These are phyloP conservation scores for Pentamera pediparva DNA, from an alignment of 53 echinoderm and acorn worm genomes.

Conservation along the genomic window DNA sequence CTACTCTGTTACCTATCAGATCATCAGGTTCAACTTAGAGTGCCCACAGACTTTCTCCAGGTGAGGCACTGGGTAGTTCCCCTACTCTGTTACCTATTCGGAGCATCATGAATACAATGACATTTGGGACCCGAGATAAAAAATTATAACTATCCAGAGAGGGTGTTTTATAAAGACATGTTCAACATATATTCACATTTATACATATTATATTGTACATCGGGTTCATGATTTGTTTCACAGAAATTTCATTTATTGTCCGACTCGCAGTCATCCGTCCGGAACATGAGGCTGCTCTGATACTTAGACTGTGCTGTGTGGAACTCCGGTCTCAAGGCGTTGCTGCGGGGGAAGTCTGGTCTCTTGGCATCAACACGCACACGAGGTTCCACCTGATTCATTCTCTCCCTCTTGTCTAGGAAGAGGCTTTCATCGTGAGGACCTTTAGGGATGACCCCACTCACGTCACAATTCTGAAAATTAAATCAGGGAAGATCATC, in stretches of 20 bases:
- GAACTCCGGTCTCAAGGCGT: slow-evolving; percentile 79
- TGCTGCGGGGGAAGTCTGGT: slow-evolving; percentile 62
- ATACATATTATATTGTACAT: too few species aligned
- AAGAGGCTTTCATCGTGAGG: slow-evolving; percentile 90
- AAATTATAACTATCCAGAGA: too few species aligned
- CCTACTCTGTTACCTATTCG: too few species aligned
- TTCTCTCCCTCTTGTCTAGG: slow-evolving; percentile 86
- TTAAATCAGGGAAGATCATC: background rate
- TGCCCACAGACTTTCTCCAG: too few species aligned
- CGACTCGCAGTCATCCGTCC: slow-evolving; percentile 51
- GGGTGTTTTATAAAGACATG: too few species aligned
- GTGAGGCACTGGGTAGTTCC: too few species aligned
- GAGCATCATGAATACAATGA: too few species aligned
- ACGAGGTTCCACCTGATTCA: slow-evolving; percentile 89
- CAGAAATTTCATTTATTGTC: slow-evolving; percentile 14
- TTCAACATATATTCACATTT: too few species aligned
- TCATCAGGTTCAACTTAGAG: too few species aligned
- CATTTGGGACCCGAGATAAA: too few species aligned
- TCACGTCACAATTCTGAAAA: slow-evolving; percentile 87
- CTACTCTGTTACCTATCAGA: too few species aligned
- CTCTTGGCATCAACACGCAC: slow-evolving; percentile 69
- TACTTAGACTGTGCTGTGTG: slow-evolving; percentile 94
- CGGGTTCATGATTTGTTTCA: too few species aligned
- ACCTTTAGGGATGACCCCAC: slow-evolving; percentile 90
- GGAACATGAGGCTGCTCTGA: slow-evolving; percentile 96